phyloP scores from a whole-genome alignment of 2,113 vertebrate species.

The Chlorodrepanis virens region DNA sequence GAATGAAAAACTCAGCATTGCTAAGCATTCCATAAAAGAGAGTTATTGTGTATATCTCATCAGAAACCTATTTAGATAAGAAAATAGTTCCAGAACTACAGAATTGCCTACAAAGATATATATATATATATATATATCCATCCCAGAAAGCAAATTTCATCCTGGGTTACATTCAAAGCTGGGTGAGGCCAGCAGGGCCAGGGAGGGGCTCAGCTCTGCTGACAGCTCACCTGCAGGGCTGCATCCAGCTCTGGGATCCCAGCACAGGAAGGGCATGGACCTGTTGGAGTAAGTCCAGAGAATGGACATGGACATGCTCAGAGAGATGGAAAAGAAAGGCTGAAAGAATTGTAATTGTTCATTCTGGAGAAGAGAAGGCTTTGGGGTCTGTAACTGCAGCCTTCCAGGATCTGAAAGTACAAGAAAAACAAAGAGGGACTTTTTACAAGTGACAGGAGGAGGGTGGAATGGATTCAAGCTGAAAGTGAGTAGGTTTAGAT shows the following conservation, averaged over 20 bases:
- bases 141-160: background rate
- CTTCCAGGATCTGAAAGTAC: no score
- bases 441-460: background rate
- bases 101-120: background rate
- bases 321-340: background rate
- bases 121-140: background rate
- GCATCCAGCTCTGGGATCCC: background rate
- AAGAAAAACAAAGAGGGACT: fast-evolving
- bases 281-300: background rate
- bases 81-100: background rate
- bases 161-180: background rate
- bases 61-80: background rate
- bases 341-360: background rate
- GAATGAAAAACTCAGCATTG: background rate
- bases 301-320: background rate
- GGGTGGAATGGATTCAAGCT: background rate
- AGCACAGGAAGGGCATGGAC: background rate
- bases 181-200: fast-evolving
- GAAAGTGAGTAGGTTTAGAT: background rate
- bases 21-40: background rate
- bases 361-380: background rate
- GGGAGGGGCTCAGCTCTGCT: background rate
- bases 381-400: background rate
- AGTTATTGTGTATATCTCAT: background rate
- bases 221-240: background rate